Evolutionary conservation across 2,113 vertebrate genomes (phyloP), one percentile per base, ranked within the genome.

Genomic region (Salvator merianae): DNA sequence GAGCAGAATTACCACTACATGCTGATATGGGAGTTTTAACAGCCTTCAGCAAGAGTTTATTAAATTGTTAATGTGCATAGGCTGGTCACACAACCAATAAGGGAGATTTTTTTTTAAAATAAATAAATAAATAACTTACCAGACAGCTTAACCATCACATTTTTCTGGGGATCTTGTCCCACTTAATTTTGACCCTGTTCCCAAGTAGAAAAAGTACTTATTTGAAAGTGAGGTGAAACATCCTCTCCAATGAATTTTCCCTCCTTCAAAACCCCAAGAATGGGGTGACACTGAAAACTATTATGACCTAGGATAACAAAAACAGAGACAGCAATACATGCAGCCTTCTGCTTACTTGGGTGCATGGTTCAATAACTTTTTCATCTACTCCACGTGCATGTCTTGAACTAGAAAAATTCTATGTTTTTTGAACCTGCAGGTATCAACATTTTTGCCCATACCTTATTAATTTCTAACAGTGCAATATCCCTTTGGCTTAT

Each of bases 21-120:
- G 34, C 9, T 7, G 38, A 12, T 83, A 73, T 89, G 82, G 72
- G 50, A 90, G 73, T 71, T 50, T 81, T 72, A 40, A n/a, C 36
- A 12, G 80, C 70, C 24, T 83, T 79, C 86, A 87, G 88, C 22
- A 82, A 77, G 73, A 80, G 12, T 55, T 85, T 62, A 43, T 76
- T n/a, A n/a, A n/a, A 79, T 71, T 24, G 53, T 7, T 50, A 78
- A 4, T 22, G 47, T 62, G 14, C 50, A n/a, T 78, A 62, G 5
- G 43, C 73, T 81, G 73, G 32, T 55, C 72, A 9, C 0, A 0
- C 34, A 55, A 85, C 30, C 50, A 74, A 32, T 40, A 55, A 79
- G 30, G 16, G 65, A 53, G n/a, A 68, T 70, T 38, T 3, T 71
- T 86, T n/a, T 82, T 22, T 20, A 4, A 59, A 55, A 55, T 3